These are phyloP conservation scores for Caenorhabditis auriculariae DNA, from an alignment of 2,888 invertebrate species.

Conservation along the genomic window DNA sequence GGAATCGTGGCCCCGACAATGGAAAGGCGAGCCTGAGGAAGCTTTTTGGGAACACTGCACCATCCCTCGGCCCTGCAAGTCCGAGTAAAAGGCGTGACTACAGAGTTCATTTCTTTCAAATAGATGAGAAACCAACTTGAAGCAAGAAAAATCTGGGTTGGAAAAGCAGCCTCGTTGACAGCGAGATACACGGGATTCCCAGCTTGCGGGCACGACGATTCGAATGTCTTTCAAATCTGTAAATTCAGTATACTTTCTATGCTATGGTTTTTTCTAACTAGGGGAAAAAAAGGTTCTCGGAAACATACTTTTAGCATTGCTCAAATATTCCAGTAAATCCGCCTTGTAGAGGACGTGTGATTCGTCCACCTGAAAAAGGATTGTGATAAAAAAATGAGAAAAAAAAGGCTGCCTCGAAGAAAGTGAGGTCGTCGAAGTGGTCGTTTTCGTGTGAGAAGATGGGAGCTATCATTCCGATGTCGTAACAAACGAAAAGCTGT, in stretches of 20 bases:
- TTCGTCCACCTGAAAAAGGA: constrained; percentile 22
- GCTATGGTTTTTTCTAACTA: background rate
- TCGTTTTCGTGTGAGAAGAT: constrained; percentile 37
- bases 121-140: constrained; percentile 15
- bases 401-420: constrained; percentile 14
- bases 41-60: constrained; percentile 15
- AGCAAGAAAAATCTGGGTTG: constrained; percentile 36
- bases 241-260: background rate
- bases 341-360: constrained; percentile 40
- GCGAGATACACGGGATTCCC: constrained; percentile 19
- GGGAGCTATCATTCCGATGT: constrained; percentile 39
- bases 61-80: constrained; percentile 35
- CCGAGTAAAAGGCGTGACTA: no score
- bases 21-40: constrained; percentile 13
- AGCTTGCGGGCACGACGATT: constrained; percentile 31
- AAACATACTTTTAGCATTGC: constrained; percentile 26
- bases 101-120: background rate
- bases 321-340: constrained; percentile 31
- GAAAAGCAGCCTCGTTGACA: constrained; percentile 35
- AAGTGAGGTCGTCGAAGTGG: constrained; percentile 19
- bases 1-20: background rate
- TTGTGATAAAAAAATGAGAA: no score
- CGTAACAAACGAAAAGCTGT: constrained; percentile 28
- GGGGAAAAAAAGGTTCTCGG: background rate
- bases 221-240: constrained; percentile 24